Base-by-base conservation (phyloP, 1,140 invertebrate genomes). In the Papilio glaucus region DNA sequence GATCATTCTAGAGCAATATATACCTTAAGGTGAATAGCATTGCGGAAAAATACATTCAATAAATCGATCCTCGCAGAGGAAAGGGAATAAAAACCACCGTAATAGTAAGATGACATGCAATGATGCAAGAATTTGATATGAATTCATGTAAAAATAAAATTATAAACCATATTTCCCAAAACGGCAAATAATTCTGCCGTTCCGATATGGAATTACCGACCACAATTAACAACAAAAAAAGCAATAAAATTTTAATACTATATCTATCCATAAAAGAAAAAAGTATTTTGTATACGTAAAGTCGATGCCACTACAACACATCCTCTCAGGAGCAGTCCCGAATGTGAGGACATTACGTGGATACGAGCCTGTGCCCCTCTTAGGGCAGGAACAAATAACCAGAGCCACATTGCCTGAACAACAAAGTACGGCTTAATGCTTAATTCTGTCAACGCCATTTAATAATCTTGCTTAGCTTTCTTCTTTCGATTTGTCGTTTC, bases 351-450 rank as follows among this genome's bases (percentile, higher is more conserved):
- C 67, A 69, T 69, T 69, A 69, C 67, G 6, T 4, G 12, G 21
- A 68, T 69, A 49, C 42, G 67, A 69, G 41, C 41, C 37, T 8
- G n/a, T 42, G 26, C 42, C 67, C 67, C 18, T 65, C 37, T 18
- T n/a, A 33, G 39, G 39, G 8, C 57, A 37, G 53, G 53, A 24
- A 60, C 53, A 69, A 69, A 69, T 26, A 49, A 9, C 37, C 38
- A 7, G 12, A 26, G 42, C 41, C 7, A 49, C 38, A 21, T 15
- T 21, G 33, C 49, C 4, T 49, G 65, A 49, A n/a, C 26, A 49
- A 53, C 65, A 69, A 69, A 49, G 7, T 69, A 33, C n/a, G 65
- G 65, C 12, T 69, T 69, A 69, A 24, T 69, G 13, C 42, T 69
- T 49, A 69, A 29, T 69, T 69, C 24, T 24, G 26, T 5, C 63